These are phyloP conservation scores for Arvicanthis niloticus DNA, from an alignment of 2,113 vertebrate species.

Conservation along the genomic window DNA sequence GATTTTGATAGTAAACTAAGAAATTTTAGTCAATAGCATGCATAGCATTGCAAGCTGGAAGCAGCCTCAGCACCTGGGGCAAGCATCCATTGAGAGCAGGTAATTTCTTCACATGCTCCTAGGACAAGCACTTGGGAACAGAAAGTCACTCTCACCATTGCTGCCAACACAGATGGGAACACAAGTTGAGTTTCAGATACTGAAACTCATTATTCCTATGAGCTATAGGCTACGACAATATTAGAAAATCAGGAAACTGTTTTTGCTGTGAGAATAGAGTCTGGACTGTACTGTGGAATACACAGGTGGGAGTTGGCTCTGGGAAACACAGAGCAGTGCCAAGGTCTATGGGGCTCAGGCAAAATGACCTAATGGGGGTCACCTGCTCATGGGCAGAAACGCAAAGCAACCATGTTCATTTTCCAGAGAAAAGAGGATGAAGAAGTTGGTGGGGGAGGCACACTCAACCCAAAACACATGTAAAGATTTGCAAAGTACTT, in stretches of 20 bases:
- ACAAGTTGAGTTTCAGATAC: neutral
- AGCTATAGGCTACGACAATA: neutral
- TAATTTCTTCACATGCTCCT: accelerated
- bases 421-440: neutral
- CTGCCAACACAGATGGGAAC: neutral
- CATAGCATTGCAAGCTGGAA: neutral
- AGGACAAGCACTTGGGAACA: neutral
- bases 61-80: neutral
- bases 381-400: neutral
- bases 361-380: neutral
- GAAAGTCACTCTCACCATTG: neutral
- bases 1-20: neutral
- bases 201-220: neutral
- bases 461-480: neutral
- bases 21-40: neutral
- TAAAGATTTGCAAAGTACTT: neutral
- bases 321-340: neutral
- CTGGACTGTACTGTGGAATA: neutral
- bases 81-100: neutral
- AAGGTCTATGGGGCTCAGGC: neutral
- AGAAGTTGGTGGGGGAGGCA: neutral
- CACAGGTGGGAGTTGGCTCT: neutral
- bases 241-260: neutral
- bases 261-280: neutral
- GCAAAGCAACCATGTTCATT: neutral